A percentile compares a stretch with the other conserved stretches of the same genome.
Evolutionary conservation across 2,888 invertebrate genomes (phyloP).

Genomic region (Corythucha ciliata): DNA sequence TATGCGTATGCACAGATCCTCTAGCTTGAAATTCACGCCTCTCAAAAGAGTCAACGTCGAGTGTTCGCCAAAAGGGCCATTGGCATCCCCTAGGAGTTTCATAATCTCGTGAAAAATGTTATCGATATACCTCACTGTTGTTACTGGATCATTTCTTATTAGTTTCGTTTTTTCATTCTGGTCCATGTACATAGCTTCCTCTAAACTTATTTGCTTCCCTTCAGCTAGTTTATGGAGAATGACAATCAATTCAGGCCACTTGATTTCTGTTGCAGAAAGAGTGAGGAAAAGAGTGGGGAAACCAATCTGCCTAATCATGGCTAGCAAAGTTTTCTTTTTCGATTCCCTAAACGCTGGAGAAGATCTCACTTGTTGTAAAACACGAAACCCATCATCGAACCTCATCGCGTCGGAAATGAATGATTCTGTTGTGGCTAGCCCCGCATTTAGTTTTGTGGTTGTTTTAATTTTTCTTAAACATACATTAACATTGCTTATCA

Average conservation of each 20-base stretch:
- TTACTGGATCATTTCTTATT: conserved; percentile 18
- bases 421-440: background rate
- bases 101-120: conserved; percentile 11
- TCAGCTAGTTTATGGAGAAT: background rate
- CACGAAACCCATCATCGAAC: conserved; percentile 12
- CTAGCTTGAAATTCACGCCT: conserved; percentile 27
- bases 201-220: background rate
- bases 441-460: conserved; percentile 5
- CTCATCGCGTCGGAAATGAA: conserved; percentile 11
- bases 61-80: conserved; percentile 26
- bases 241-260: conserved; percentile 14
- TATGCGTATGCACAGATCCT: conserved; percentile 25
- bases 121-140: conserved; percentile 14
- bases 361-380: conserved; percentile 9
- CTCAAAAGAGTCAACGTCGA: conserved; percentile 8
- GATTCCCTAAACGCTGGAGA: conserved; percentile 22
- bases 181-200: conserved; percentile 1
- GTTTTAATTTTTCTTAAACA: conserved; percentile 12
- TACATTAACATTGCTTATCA: background rate
- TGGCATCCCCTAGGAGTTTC: conserved; percentile 21
- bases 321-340: conserved; percentile 21
- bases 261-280: conserved; percentile 9
- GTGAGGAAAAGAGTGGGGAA: conserved; percentile 20
- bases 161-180: conserved; percentile 6
- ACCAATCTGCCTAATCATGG: conserved; percentile 28